Conservation (phyloP, 30 jellyfish, hydroid and myxozoan species). For the Aurelia aurita complex sp. Pacific region DNA sequence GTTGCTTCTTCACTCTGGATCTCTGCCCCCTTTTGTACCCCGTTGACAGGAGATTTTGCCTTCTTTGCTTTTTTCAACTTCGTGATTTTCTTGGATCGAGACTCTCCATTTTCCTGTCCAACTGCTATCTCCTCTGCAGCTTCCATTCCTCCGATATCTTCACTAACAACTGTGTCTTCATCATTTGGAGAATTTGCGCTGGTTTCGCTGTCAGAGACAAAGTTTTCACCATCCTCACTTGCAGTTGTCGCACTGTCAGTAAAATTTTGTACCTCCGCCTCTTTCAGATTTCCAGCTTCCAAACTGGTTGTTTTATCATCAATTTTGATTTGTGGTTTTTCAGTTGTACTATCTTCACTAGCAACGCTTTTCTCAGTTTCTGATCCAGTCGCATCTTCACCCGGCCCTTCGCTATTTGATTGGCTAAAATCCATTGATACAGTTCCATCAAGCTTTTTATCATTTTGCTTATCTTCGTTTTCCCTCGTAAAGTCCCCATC, state of each 20-base stretch:
- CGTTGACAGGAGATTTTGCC: background rate
- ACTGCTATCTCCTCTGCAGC: conserved; percentile 4
- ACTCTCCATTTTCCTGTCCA: conserved; percentile 23
- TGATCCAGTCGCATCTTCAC: conserved; percentile 1
- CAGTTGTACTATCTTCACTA: background rate
- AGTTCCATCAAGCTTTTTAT: conserved; percentile 20
- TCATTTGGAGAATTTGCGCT: background rate
- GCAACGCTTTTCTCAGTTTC: background rate
- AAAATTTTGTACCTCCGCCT: conserved; percentile 17
- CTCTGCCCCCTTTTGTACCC: conserved; percentile 1
- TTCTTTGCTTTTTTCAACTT: background rate
- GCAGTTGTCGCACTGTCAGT: conserved; percentile 14
- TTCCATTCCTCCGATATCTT: background rate
- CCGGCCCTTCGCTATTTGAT: conserved; percentile 18
- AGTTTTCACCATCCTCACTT: background rate
- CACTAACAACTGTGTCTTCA: background rate
- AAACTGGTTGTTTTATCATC: conserved; percentile 27
- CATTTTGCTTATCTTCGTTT: conserved; percentile 1
- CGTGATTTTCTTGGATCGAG: background rate
- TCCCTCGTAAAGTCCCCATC: conserved; percentile 24
- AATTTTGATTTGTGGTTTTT: background rate
- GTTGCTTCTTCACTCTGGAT: conserved; percentile 20
- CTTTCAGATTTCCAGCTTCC: conserved; percentile 36
- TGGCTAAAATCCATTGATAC: conserved; percentile 38
- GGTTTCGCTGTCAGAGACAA: conserved; percentile 23